Base-by-base conservation (phyloP, 2,888 invertebrate species). In the Sycophila texana region DNA sequence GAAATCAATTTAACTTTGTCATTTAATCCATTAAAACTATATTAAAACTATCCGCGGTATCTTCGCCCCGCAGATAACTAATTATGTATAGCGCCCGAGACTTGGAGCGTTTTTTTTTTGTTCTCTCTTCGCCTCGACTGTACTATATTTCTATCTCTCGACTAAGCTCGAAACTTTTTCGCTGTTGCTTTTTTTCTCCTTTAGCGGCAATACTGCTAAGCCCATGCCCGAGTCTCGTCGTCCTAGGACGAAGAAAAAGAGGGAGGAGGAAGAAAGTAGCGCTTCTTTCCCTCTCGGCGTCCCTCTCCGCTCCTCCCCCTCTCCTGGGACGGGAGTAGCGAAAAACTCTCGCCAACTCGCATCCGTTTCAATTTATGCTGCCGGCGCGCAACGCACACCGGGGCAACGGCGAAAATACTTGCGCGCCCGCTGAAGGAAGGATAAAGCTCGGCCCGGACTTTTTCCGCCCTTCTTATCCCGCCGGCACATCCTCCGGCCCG, bases 351-450 rank as follows among this genome's bases (percentile, higher is more conserved):
- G 86, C 86, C 87, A 89, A 89, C 89, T 89, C 89, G 87, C 89
- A 89, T 89, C 89, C 87, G 89, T 89, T 89, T 89, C 89, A 89
- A 89, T 89, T 89, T 88, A 89, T 88, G 86, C 87, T 83, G 85
- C 85, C 85, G 84, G 85, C 86, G 83, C 84, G 83, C 66, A 81
- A 83, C 70, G 39, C 39, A 80, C 78, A 72, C 82, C 77, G 79
- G 39, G 79, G 81, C 84, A 82, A 83, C 83, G 85, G 81, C 85
- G 84, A 86, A 86, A 86, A 85, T 85, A 85, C 83, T 85, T 82
- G 81, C 81, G 77, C 68, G 77, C 39, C 57, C 30, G 26, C 16
- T 30, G 68, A 55, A 70, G 77, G 61, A 74, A 82, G 77, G 78
- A 75, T 82, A 79, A 80, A 74, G 77, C 79, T 65, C 61, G 61